A percentile compares a stretch with the other conserved stretches of the same genome.
Conservation (phyloP, 2,797 vertebrate genomes). For the Anabas testudineus region DNA sequence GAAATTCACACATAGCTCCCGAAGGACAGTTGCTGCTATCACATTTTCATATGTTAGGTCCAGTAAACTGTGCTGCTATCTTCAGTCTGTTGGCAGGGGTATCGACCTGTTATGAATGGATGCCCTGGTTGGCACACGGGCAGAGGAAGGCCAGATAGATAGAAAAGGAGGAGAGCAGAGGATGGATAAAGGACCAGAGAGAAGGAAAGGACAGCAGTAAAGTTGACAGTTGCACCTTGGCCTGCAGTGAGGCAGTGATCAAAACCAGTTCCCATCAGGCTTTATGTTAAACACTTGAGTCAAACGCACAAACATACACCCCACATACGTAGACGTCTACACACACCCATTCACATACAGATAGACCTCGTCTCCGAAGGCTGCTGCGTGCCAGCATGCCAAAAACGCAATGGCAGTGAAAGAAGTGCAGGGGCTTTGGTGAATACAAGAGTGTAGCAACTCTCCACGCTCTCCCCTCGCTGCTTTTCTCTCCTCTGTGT, state of each 20-base stretch:
- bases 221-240: constrained; percentile 62
- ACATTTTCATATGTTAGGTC: constrained; percentile 60
- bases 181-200: background rate
- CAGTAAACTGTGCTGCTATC: constrained; percentile 38
- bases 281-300: constrained; percentile 66
- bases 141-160: constrained; percentile 16
- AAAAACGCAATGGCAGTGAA: constrained; percentile 62
- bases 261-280: constrained; percentile 67
- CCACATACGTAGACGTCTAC: constrained; percentile 28
- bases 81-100: constrained; percentile 46
- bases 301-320: constrained; percentile 50
- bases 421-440: constrained; percentile 54
- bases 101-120: constrained; percentile 60
- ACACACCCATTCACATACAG: constrained; percentile 19
- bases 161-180: background rate
- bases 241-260: constrained; percentile 60
- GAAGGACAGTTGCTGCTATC: constrained; percentile 53
- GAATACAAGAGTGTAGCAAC: constrained; percentile 61
- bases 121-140: constrained; percentile 39
- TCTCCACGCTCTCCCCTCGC: constrained; percentile 55
- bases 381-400: constrained; percentile 62
- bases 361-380: constrained; percentile 53
- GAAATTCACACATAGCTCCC: constrained; percentile 53
- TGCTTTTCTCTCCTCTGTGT: constrained; percentile 42
- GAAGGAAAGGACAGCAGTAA: constrained; percentile 41